Percentiles rank a stretch among this genome's conserved stretches.
phyloP scores from a whole-genome alignment of 2,113 vertebrate genomes.

The Pteronura brasiliensis region DNA sequence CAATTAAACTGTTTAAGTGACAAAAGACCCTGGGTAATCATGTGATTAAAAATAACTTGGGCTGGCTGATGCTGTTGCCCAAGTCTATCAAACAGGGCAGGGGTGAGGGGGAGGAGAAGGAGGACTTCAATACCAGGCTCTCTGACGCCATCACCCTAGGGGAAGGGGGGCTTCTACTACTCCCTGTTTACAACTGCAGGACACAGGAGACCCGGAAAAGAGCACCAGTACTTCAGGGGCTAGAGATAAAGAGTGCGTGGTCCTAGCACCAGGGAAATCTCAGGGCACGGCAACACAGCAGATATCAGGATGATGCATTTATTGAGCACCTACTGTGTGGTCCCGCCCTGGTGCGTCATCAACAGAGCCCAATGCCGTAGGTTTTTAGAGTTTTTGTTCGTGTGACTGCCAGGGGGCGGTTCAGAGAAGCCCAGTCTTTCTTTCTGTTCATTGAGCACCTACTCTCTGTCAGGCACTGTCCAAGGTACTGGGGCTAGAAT shows the following conservation, averaged over 20 bases:
- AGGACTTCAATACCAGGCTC: not conserved
- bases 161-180: not conserved
- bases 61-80: not conserved
- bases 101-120: not conserved
- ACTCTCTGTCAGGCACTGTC: rapidly evolving
- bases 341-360: rapidly evolving
- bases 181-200: not conserved
- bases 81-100: not conserved
- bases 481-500: not conserved
- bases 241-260: too few species aligned
- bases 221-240: rapidly evolving
- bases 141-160: not conserved
- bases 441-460: not conserved
- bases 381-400: too few species aligned
- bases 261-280: not conserved
- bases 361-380: rapidly evolving
- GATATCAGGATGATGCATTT: not conserved
- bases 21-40: conserved; percentile 42
- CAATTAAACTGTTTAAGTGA: conserved; percentile 59
- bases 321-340: rapidly evolving
- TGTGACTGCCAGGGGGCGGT: not conserved
- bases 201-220: not conserved
- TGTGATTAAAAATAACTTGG: conserved; percentile 63
- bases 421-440: not conserved
- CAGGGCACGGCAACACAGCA: not conserved